Percentiles rank a stretch among this genome's conserved stretches.
Conservation (phyloP, 2,888 invertebrate genomes). For the Apamea epomidion region DNA sequence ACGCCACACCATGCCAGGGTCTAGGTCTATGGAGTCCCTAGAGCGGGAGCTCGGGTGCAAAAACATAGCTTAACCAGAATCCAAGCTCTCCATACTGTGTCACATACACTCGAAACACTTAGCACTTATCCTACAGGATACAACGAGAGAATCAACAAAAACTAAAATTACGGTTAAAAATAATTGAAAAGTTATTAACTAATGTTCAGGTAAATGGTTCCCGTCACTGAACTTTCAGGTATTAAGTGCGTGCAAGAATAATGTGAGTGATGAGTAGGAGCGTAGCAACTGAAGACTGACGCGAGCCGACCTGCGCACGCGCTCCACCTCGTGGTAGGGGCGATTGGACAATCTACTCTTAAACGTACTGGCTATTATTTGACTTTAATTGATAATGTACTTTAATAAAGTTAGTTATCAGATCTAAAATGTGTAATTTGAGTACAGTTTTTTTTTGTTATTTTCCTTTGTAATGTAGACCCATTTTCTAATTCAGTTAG, state of each 20-base stretch:
- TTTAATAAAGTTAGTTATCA: neutral
- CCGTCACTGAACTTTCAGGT: constrained; percentile 75
- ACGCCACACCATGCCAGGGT: constrained; percentile 86
- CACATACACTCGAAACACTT: constrained; percentile 77
- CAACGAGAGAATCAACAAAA: constrained; percentile 62
- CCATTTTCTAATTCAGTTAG: neutral
- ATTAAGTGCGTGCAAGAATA: constrained; percentile 66
- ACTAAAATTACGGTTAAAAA: constrained; percentile 52
- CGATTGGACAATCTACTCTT: constrained; percentile 73
- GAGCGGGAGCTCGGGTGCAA: constrained; percentile 87
- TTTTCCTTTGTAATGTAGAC: neutral
- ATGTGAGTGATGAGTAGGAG: constrained; percentile 77
- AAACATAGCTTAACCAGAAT: constrained; percentile 89
- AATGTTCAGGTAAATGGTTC: constrained; percentile 45
- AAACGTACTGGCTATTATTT: constrained; percentile 54
- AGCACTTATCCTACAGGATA: constrained; percentile 68
- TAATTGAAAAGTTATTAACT: constrained; percentile 5
- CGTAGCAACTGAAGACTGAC: constrained; percentile 63
- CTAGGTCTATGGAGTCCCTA: constrained; percentile 86
- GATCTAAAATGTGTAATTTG: neutral
- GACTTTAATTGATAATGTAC: constrained; percentile 26
- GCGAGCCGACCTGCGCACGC: constrained; percentile 52
- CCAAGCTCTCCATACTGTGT: constrained; percentile 85
- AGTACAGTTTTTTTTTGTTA: neutral
- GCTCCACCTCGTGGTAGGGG: constrained; percentile 72